Conservation (phyloP, 2,113 vertebrate species). For the Bambusicola thoracicus region DNA sequence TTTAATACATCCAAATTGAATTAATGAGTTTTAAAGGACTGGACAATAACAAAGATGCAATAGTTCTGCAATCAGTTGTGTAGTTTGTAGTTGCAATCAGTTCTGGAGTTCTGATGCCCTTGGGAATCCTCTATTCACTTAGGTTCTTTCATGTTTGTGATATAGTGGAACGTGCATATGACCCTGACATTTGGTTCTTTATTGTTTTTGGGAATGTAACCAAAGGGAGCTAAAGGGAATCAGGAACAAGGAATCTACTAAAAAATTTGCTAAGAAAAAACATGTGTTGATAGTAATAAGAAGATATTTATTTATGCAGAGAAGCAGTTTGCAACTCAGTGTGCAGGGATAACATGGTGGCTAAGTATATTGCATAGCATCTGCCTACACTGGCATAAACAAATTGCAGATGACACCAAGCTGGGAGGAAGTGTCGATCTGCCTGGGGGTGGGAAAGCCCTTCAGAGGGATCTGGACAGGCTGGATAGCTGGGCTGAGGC, state of each 20-base stretch:
- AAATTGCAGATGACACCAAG: too few relatives aligned
- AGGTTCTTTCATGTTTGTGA: background rate
- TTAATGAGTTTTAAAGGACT: background rate
- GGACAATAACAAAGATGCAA: background rate
- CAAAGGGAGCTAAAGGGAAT: constrained; percentile 27
- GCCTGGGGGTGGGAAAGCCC: too few relatives aligned
- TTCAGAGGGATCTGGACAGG: too few relatives aligned
- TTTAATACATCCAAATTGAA: constrained; percentile 8
- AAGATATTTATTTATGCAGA: constrained; percentile 21
- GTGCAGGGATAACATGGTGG: background rate
- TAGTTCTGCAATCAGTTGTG: background rate
- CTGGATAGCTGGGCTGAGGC: too few relatives aligned
- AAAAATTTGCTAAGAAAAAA: constrained; percentile 29
- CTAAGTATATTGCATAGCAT: background rate
- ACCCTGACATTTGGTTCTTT: constrained; percentile 37
- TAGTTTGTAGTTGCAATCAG: background rate
- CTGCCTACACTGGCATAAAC: background rate
- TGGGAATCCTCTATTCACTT: background rate
- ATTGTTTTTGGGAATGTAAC: background rate
- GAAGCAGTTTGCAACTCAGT: background rate
- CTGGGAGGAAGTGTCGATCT: too few relatives aligned
- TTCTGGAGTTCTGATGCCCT: background rate
- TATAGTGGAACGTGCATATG: background rate
- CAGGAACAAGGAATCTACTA: background rate
- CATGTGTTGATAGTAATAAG: background rate